Base-by-base conservation (phyloP, 2,113 vertebrate genomes). In the Cyanocitta stelleri region DNA sequence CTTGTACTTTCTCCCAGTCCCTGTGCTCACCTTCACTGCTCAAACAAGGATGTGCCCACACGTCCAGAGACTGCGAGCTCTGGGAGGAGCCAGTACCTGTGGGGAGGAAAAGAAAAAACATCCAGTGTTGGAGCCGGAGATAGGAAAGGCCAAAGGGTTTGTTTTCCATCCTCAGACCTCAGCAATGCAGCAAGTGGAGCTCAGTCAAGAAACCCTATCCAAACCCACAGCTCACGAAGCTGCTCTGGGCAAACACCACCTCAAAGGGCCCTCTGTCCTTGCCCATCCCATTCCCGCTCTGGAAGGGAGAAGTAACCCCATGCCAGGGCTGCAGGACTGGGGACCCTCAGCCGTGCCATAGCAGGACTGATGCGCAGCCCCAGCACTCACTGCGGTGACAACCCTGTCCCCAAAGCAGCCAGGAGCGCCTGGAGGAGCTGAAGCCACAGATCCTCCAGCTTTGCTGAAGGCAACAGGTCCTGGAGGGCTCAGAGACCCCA, bases 301-400 rank as follows among this genome's bases (percentile, higher is more conserved):
- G 3, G 30, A 12, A 59, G 12, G 23, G 21, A 90, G 64, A 19
- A 26, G 44, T 33, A 29, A 66, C 39, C 62, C 24, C 0, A 0
- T 4, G 29, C 56, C 46, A 21, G 59, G 37, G 83, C 43, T n/a
- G 44, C 44, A n/a, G 18, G 10, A 5, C 41, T 7, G 1, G 41
- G 26, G 4, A 87, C n/a, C 67, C 30, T 30, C 3, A 30, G 39
- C 54, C 0, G 0, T 5, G 29, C 49, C 5, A 0, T 1, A 6
- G 35, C 51, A 11, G 29, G 10, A 16, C 37, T 6, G 1, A 12
- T 0, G 11, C 0, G 2, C 73, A 63, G 39, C 79, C 46, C 20
- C 6, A 2, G 18, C 0, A 0, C 77, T 33, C 13, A 0, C 68
- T 4, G 33, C 0, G 4, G 23, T 0, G 8, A 67, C 79, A 52